Evolutionary conservation across 1,140 invertebrate species (phyloP).

Genomic region (Geopemphigus sp.): DNA sequence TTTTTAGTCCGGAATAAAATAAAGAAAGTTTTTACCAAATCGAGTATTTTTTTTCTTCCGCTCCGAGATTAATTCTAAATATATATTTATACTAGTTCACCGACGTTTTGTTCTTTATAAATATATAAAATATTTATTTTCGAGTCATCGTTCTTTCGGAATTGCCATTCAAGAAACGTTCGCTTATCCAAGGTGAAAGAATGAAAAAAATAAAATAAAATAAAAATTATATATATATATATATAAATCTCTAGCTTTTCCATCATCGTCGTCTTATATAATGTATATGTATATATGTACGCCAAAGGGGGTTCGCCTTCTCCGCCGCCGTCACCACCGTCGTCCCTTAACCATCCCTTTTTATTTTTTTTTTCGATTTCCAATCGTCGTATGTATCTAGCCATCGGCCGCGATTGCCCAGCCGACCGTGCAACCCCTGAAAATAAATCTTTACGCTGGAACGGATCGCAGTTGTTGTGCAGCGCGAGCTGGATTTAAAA

Average conservation of each 20-base stretch:
- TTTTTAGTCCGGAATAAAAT: conserved; percentile 29
- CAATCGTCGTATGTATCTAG: conserved; percentile 48
- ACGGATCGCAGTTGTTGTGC: conserved; percentile 49
- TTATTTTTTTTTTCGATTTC: conserved; percentile 45
- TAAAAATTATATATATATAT: conserved; percentile 20
- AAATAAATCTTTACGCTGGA: conserved; percentile 50
- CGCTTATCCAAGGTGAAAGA: conserved; percentile 36
- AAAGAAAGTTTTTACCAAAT: conserved; percentile 25
- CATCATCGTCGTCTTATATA: conserved; percentile 46
- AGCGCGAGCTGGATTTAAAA: conserved; percentile 43
- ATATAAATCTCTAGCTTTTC: conserved; percentile 42
- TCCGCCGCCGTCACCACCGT: background rate
- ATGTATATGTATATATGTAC: background rate
- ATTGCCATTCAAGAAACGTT: conserved; percentile 36
- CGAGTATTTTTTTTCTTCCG: background rate
- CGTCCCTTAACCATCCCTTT: conserved; percentile 29
- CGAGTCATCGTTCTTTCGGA: conserved; percentile 40
- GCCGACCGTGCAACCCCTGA: conserved; percentile 49
- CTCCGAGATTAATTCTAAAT: conserved; percentile 27
- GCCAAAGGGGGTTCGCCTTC: conserved; percentile 36
- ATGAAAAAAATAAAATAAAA: conserved; percentile 18
- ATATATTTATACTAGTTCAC: conserved; percentile 18
- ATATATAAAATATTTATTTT: conserved; percentile 29
- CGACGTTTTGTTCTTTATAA: conserved; percentile 20
- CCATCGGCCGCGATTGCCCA: conserved; percentile 49